Evolutionary conservation across 2,888 invertebrate genomes (phyloP).

Genomic region (Exocentrus adspersus): DNA sequence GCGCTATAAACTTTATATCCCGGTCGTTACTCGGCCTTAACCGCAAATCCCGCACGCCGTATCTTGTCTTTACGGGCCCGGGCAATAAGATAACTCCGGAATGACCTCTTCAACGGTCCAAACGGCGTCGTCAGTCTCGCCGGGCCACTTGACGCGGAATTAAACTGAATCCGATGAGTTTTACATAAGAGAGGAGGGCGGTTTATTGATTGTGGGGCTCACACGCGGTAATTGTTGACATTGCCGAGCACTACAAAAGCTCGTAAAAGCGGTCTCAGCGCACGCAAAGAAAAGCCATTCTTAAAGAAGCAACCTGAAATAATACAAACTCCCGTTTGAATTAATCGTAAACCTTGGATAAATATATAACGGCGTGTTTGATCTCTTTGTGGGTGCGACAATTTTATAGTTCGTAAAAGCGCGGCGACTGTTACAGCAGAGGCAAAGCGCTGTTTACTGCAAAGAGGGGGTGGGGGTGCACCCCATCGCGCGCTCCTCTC

Average conservation of each 20-base stretch:
- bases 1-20: conserved; percentile 64
- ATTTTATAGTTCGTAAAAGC: conserved; percentile 54
- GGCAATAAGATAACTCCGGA: conserved; percentile 60
- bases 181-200: conserved; percentile 43
- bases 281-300: conserved; percentile 44
- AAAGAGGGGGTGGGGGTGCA: background rate
- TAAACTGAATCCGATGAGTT: conserved; percentile 51
- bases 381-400: conserved; percentile 58
- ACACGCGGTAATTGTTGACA: conserved; percentile 47
- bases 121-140: conserved; percentile 57
- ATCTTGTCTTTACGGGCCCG: conserved; percentile 60
- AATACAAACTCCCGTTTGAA: conserved; percentile 55
- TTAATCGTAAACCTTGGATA: conserved; percentile 60
- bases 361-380: conserved; percentile 59
- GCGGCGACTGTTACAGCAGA: conserved; percentile 24
- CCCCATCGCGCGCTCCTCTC: conserved; percentile 33
- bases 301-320: conserved; percentile 59
- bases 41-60: conserved; percentile 61
- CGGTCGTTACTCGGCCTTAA: conserved; percentile 61
- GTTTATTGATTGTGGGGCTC: conserved; percentile 30
- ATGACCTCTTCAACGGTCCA: conserved; percentile 60
- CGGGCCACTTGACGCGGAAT: conserved; percentile 58
- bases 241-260: conserved; percentile 49
- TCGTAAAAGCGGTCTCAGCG: conserved; percentile 44
- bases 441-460: conserved; percentile 22